Percentiles rank a stretch among this genome's conserved stretches.
Conservation (phyloP, 1,140 invertebrate species). For the Tachypleus tridentatus region DNA sequence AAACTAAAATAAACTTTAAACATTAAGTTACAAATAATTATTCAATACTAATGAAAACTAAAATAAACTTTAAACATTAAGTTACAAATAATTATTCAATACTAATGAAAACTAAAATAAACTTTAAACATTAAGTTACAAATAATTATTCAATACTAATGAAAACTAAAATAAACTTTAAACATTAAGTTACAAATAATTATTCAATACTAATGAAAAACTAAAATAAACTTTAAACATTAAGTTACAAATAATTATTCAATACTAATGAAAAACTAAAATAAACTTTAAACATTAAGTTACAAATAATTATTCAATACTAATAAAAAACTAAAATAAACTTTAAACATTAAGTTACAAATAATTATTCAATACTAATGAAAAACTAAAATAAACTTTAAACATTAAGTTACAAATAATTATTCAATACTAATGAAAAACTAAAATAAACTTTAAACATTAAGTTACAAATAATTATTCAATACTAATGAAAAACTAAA, state of each 20-base stretch:
- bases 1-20: too few species aligned
- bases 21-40: slow-evolving; percentile 1
- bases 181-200: slow-evolving; percentile 1
- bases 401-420: slow-evolving; percentile 1
- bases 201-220: background rate
- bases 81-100: background rate
- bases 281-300: background rate
- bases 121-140: background rate
- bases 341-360: background rate
- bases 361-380: background rate
- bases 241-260: background rate
- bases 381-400: too few species aligned
- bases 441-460: background rate
- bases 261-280: background rate
- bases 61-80: background rate
- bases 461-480: background rate
- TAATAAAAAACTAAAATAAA: too few species aligned
- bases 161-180: too few species aligned
- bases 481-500: background rate
- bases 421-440: background rate
- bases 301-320: background rate
- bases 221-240: background rate
- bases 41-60: background rate
- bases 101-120: too few species aligned
- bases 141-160: background rate